These are phyloP conservation scores for Bibio marci DNA, from an alignment of 2,888 invertebrate species.

Conservation along the genomic window DNA sequence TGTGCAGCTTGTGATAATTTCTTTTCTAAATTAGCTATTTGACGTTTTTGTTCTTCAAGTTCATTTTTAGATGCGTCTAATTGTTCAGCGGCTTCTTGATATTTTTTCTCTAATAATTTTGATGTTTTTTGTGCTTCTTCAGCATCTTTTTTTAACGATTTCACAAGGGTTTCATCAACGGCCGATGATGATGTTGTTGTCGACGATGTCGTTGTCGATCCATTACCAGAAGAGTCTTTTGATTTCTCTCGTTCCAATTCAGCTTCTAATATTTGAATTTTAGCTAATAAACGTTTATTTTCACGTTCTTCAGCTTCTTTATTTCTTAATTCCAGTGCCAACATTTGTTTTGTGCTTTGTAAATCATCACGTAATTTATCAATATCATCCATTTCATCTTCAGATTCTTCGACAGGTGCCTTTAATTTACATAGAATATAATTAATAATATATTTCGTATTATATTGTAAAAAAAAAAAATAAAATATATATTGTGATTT, in stretches of 20 bases:
- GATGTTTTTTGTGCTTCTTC: conserved; percentile 60
- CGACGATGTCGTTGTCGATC: conserved; percentile 17
- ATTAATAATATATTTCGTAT: too few relatives aligned
- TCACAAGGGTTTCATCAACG: conserved; percentile 46
- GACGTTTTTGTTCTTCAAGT: conserved; percentile 62
- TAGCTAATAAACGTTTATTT: conserved; percentile 64
- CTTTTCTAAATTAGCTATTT: conserved; percentile 59
- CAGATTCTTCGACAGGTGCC: conserved; percentile 43
- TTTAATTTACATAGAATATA: too few relatives aligned
- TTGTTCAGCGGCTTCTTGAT: conserved; percentile 55
- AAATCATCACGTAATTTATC: conserved; percentile 80
- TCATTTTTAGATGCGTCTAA: conserved; percentile 57
- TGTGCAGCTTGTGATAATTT: conserved; percentile 44
- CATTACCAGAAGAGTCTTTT: conserved; percentile 17
- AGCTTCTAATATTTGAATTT: conserved; percentile 64
- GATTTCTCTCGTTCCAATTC: conserved; percentile 58
- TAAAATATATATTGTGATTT: too few relatives aligned
- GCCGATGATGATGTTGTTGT: conserved; percentile 17
- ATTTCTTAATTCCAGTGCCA: conserved; percentile 70
- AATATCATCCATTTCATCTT: conserved; percentile 80
- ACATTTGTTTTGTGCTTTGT: conserved; percentile 80
- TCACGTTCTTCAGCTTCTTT: conserved; percentile 74
- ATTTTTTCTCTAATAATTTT: conserved; percentile 66
- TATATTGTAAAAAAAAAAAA: too few relatives aligned
- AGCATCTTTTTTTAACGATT: conserved; percentile 53